Conservation (phyloP, 2,113 vertebrate species). For the Chrysochloris asiatica region DNA sequence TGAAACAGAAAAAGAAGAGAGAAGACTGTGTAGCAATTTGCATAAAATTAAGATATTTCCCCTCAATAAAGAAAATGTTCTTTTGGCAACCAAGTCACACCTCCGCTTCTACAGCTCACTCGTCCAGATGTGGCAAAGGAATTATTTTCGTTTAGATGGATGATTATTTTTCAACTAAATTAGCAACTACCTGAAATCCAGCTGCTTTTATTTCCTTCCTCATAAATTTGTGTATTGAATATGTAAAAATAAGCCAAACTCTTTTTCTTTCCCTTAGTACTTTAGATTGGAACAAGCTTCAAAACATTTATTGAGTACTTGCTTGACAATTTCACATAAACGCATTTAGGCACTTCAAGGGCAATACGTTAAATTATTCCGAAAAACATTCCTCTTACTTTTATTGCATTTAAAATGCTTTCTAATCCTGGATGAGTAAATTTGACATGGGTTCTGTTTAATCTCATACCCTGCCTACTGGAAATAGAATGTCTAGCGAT, state of each 20-base stretch:
- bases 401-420: slow-evolving; percentile 36
- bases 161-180: slow-evolving; percentile 54
- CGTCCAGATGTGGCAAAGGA: slow-evolving; percentile 23
- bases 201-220: slow-evolving; percentile 47
- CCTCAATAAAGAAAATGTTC: background rate
- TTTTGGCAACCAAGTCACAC: slow-evolving; percentile 19
- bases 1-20: background rate
- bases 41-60: slow-evolving; percentile 22
- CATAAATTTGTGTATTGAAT: slow-evolving; percentile 35
- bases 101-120: background rate
- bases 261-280: slow-evolving; percentile 49
- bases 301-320: slow-evolving; percentile 13
- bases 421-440: slow-evolving; percentile 51
- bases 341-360: background rate
- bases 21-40: background rate
- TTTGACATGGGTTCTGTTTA: slow-evolving; percentile 53
- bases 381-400: slow-evolving; percentile 32
- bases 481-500: slow-evolving; percentile 52
- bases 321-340: slow-evolving; percentile 30
- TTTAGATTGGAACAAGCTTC: slow-evolving; percentile 60
- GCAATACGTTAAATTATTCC: slow-evolving; percentile 6
- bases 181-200: slow-evolving; percentile 42
- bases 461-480: slow-evolving; percentile 35
- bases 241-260: slow-evolving; percentile 49
- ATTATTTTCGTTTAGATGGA: slow-evolving; percentile 33